These are phyloP conservation scores for Andrena dorsata DNA, from an alignment of 2,888 invertebrate species.

Conservation along the genomic window DNA sequence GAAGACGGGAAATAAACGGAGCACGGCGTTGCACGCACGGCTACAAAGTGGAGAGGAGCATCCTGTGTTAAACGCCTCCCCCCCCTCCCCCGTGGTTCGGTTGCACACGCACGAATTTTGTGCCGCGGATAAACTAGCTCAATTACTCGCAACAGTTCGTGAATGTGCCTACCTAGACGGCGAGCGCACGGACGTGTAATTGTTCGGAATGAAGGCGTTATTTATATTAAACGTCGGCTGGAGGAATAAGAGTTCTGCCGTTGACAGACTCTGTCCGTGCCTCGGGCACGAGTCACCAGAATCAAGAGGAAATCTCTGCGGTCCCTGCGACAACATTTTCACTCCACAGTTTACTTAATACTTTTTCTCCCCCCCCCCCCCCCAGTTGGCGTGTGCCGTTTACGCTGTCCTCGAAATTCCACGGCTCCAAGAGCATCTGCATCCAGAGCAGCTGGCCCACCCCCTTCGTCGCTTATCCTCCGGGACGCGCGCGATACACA, in stretches of 20 bases:
- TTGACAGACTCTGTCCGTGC: background rate
- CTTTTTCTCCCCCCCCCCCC: conserved; percentile 12
- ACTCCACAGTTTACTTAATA: background rate
- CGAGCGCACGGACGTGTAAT: background rate
- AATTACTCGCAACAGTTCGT: conserved; percentile 49
- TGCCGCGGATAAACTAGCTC: conserved; percentile 49
- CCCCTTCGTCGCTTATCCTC: conserved; percentile 57
- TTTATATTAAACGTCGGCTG: background rate
- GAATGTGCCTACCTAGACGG: conserved; percentile 9
- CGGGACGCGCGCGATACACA: conserved; percentile 20
- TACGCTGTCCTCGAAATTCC: conserved; percentile 31
- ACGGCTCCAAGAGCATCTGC: conserved; percentile 68
- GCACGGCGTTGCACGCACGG: conserved; percentile 54
- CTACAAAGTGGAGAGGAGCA: conserved; percentile 60
- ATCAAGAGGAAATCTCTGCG: background rate
- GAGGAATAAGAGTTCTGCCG: background rate
- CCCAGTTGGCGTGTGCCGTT: conserved; percentile 58
- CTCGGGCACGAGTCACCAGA: background rate
- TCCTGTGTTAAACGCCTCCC: conserved; percentile 67
- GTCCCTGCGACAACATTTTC: too few species aligned
- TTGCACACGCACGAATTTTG: conserved; percentile 54
- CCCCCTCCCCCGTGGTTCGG: background rate
- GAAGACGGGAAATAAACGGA: conserved; percentile 51
- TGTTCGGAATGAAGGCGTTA: background rate
- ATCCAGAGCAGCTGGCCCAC: conserved; percentile 65